These are phyloP conservation scores for Gymnothorax javanicus DNA, from an alignment of 2,797 vertebrate species.

Conservation along the genomic window DNA sequence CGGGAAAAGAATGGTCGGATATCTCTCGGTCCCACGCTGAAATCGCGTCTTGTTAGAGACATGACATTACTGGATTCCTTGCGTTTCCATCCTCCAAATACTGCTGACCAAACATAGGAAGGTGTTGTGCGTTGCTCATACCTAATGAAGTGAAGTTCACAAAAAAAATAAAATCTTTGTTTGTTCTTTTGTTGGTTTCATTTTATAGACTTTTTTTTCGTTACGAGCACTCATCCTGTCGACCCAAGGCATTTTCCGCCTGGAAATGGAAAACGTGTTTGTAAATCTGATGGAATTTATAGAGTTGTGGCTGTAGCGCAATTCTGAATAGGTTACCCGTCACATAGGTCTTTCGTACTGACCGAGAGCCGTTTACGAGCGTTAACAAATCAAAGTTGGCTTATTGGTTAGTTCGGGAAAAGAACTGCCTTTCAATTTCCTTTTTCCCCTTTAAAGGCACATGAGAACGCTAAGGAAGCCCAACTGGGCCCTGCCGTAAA, in stretches of 20 bases:
- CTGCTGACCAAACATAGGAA: constrained; percentile 1
- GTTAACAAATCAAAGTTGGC: neutral
- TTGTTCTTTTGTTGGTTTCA: neutral
- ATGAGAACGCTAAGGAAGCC: neutral
- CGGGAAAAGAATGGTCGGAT: neutral
- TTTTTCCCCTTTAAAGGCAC: neutral
- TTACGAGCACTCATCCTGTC: neutral
- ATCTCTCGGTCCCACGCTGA: neutral
- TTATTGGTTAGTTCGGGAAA: neutral
- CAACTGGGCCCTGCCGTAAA: neutral
- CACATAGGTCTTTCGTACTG: neutral
- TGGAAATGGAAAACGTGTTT: neutral
- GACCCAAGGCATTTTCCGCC: constrained; percentile 6
- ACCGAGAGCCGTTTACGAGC: neutral
- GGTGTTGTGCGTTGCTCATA: neutral
- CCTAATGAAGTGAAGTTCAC: neutral
- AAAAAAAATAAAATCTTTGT: neutral
- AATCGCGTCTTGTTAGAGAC: neutral
- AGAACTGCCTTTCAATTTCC: neutral
- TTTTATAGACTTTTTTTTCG: neutral
- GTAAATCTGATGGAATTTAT: neutral
- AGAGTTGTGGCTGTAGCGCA: neutral
- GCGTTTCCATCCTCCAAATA: constrained; percentile 6
- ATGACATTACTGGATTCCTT: neutral
- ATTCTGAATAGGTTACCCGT: neutral